Evolutionary conservation across 2,797 vertebrate genomes (phyloP).

Genomic region (Sebastes nivosus): DNA sequence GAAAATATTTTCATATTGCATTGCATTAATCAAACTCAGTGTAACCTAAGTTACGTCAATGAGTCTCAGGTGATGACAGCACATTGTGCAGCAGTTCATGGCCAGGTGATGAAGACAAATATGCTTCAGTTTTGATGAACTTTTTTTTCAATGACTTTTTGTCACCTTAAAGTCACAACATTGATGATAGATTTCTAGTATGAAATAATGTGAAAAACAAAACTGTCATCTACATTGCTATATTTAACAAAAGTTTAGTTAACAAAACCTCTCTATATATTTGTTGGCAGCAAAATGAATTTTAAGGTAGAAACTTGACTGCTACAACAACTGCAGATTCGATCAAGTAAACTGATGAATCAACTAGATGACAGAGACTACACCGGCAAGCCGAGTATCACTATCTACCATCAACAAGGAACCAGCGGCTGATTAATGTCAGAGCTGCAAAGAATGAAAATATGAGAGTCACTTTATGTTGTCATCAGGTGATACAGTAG

Average conservation of each 20-base stretch:
- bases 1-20: slow-evolving; percentile 44
- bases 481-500: slow-evolving; percentile 37
- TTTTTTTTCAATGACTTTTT: background rate
- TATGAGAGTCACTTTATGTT: slow-evolving; percentile 17
- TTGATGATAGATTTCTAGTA: background rate
- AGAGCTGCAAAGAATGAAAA: slow-evolving; percentile 10
- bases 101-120: slow-evolving; percentile 13
- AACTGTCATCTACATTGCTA: background rate
- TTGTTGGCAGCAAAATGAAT: background rate
- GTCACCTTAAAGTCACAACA: background rate
- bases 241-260: background rate
- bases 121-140: background rate
- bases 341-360: slow-evolving; percentile 6
- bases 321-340: background rate
- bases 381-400: background rate
- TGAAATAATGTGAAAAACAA: background rate
- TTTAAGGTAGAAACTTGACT: background rate
- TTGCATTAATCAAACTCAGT: background rate
- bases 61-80: slow-evolving; percentile 42
- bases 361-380: background rate
- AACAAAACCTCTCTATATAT: background rate
- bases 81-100: slow-evolving; percentile 43
- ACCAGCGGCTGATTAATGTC: slow-evolving; percentile 11
- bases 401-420: background rate
- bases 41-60: slow-evolving; percentile 6